Evolutionary conservation across 2,113 vertebrate species (phyloP).

Genomic region (Spilogale gracilis): DNA sequence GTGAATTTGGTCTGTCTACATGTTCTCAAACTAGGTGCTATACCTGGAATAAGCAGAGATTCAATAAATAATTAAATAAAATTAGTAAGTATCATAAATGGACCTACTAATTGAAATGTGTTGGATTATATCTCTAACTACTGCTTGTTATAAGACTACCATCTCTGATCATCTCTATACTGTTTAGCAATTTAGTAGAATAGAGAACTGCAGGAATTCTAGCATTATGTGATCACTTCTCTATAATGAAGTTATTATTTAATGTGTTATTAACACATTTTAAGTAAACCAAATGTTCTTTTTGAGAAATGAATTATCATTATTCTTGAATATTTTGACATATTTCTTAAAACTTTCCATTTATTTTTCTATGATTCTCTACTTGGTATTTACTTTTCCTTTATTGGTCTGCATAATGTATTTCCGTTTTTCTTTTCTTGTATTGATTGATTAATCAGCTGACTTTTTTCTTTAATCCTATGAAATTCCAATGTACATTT

Average conservation of each 20-base stretch:
- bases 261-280: background rate
- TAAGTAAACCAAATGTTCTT: background rate
- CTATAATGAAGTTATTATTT: background rate
- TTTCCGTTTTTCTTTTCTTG: background rate
- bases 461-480: background rate
- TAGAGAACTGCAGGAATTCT: background rate
- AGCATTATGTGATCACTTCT: background rate
- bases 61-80: conserved; percentile 44
- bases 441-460: background rate
- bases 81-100: background rate
- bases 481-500: background rate
- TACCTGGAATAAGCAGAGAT: background rate
- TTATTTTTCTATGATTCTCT: background rate
- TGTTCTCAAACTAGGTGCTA: background rate
- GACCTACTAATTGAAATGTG: conserved; percentile 4
- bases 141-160: background rate
- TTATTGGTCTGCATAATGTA: background rate
- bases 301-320: background rate
- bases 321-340: background rate
- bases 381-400: background rate
- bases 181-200: conserved; percentile 12
- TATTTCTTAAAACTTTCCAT: background rate
- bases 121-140: background rate
- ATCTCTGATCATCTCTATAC: background rate
- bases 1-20: background rate